Conservation (phyloP, 2,797 vertebrate genomes). For the Eidolon dupreanum region DNA sequence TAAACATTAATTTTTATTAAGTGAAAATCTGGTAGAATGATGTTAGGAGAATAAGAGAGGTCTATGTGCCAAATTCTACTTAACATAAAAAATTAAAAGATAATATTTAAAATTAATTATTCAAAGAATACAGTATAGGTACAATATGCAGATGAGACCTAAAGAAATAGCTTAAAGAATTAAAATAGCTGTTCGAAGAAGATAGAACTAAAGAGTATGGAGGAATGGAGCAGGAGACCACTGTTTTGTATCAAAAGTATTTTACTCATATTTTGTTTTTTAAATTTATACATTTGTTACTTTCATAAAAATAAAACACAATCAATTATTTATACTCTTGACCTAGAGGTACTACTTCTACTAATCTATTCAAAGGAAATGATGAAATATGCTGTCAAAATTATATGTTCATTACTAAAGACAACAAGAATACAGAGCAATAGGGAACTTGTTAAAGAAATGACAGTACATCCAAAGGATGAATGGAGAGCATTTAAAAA, state of each 20-base stretch:
- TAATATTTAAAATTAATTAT: neutral
- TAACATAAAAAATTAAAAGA: neutral
- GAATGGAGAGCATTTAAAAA: neutral
- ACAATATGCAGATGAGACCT: neutral
- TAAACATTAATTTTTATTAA: neutral
- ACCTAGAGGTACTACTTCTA: neutral
- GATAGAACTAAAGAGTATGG: neutral
- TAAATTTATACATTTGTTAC: neutral
- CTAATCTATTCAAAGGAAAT: neutral
- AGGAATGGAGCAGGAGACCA: neutral
- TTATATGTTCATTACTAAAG: neutral
- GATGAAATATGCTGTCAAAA: neutral
- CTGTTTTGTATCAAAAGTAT: neutral
- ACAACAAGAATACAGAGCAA: neutral
- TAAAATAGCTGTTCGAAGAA: neutral
- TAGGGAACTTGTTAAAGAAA: neutral
- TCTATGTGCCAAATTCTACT: neutral
- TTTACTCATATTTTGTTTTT: neutral
- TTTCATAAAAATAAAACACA: neutral
- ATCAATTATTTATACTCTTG: neutral
- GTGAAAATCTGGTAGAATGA: neutral
- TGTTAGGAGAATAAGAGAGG: rapidly evolving
- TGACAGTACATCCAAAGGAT: neutral
- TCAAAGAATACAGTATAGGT: neutral
- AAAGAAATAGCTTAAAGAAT: neutral